These are phyloP conservation scores for Cacatua alba DNA, from an alignment of 2,113 vertebrate genomes.

Conservation along the genomic window DNA sequence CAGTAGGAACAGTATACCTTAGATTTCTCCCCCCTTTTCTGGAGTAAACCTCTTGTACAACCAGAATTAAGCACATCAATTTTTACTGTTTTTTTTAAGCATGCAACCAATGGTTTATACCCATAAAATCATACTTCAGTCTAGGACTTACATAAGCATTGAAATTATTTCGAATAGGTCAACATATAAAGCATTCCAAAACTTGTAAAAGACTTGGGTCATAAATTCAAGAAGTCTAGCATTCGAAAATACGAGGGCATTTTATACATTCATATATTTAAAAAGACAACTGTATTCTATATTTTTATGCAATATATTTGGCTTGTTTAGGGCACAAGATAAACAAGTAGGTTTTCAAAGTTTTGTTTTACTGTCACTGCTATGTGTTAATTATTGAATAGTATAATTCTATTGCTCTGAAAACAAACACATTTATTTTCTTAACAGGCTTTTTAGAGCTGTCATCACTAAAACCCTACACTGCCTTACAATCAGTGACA, in stretches of 20 bases:
- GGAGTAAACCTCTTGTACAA: background rate
- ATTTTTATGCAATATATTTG: background rate
- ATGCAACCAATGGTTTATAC: background rate
- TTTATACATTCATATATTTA: background rate
- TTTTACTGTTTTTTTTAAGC: background rate
- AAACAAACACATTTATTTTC: background rate
- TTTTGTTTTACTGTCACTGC: background rate
- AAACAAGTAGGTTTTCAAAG: background rate
- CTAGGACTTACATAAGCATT: background rate
- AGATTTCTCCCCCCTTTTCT: background rate
- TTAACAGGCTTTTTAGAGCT: background rate
- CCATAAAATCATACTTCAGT: background rate
- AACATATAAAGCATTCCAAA: background rate
- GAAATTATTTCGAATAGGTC: background rate
- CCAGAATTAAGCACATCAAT: background rate
- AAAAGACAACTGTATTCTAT: background rate
- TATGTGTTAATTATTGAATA: fast-evolving
- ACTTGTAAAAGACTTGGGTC: background rate
- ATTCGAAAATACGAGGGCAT: background rate
- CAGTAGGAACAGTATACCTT: background rate
- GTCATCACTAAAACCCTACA: background rate
- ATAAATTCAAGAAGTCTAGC: background rate
- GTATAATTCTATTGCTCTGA: background rate
- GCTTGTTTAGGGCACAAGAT: background rate
- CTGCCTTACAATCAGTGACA: background rate